Conservation (phyloP, 1,140 invertebrate species). For the Aphis craccivora region DNA sequence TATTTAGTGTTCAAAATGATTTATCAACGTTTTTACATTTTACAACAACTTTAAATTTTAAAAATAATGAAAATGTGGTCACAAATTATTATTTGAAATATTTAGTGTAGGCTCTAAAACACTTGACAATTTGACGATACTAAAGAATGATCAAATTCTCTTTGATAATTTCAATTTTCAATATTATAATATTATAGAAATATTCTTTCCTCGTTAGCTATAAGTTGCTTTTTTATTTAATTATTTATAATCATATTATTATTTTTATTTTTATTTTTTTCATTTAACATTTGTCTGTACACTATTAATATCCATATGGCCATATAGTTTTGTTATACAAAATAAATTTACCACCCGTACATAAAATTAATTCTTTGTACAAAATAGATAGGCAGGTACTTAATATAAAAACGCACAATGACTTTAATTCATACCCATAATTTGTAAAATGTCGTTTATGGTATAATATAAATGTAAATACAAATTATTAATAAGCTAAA, state of each 20-base stretch:
- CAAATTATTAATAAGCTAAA: not conserved
- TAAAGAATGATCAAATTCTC: not conserved
- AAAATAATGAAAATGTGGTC: not conserved
- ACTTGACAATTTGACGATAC: not conserved
- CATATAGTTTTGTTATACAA: not conserved
- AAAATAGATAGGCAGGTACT: not conserved
- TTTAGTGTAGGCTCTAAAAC: not conserved
- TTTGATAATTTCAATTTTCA: not conserved
- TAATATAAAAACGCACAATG: not conserved
- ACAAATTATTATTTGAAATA: not conserved
- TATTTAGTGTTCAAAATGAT: not conserved
- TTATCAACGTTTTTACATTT: not conserved
- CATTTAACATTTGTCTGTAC: not conserved
- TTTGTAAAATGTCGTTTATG: not conserved
- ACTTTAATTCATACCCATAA: not conserved
- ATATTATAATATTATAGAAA: not conserved
- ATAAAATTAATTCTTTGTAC: not conserved
- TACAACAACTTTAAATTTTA: not conserved
- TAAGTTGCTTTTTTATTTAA: not conserved
- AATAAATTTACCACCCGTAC: not conserved
- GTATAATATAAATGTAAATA: not conserved
- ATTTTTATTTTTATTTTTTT: no score
- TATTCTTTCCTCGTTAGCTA: not conserved
- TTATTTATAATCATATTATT: not conserved
- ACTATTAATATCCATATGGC: not conserved